Conservation (phyloP, 2,888 invertebrate species). For the Plebejus argus region DNA sequence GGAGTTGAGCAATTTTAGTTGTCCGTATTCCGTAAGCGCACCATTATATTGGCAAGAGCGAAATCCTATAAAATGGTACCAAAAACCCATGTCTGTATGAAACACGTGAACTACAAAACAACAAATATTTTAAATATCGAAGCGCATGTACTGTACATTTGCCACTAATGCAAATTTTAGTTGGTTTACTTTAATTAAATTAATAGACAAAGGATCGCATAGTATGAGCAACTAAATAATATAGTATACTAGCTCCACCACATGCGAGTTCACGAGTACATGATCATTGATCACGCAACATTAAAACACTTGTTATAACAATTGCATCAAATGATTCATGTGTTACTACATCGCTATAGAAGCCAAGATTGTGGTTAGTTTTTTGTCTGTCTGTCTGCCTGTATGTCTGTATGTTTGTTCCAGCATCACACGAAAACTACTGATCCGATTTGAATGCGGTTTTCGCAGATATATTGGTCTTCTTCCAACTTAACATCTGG, state of each 20-base stretch:
- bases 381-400: too few relatives aligned
- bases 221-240: slow-evolving; percentile 1
- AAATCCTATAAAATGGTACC: too few relatives aligned
- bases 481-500: too few relatives aligned
- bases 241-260: not conserved
- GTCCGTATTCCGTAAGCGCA: too few relatives aligned
- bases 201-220: slow-evolving; percentile 6
- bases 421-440: too few relatives aligned
- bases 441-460: too few relatives aligned
- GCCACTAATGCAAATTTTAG: slow-evolving; percentile 1
- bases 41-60: too few relatives aligned
- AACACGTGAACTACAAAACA: not conserved
- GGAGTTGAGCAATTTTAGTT: too few relatives aligned
- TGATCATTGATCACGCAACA: not conserved
- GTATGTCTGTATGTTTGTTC: too few relatives aligned
- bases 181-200: slow-evolving; percentile 5
- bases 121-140: not conserved
- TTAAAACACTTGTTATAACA: slow-evolving; percentile 11
- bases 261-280: not conserved
- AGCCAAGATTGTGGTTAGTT: too few relatives aligned
- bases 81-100: not conserved
- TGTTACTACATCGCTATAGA: too few relatives aligned
- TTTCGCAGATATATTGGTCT: too few relatives aligned
- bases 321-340: not conserved
- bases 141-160: not conserved